Conservation (phyloP, 2,797 vertebrate genomes). For the Notamacropus eugenii region DNA sequence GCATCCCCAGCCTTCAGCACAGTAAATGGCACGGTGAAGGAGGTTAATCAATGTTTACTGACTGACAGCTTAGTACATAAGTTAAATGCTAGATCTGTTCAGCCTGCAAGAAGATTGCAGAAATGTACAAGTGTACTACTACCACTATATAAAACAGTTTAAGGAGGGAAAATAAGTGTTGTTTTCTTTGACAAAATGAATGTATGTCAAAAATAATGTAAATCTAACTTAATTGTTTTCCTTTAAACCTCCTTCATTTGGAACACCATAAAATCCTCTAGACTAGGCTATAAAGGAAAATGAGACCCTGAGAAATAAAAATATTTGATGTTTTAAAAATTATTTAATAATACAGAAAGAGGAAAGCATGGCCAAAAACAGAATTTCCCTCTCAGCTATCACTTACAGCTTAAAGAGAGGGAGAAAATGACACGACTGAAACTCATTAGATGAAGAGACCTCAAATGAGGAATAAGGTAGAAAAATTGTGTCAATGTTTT, state of each 20-base stretch:
- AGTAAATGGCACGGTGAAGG: background rate
- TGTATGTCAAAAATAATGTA: background rate
- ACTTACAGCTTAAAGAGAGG: constrained; percentile 40
- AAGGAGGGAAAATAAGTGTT: background rate
- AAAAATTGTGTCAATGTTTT: background rate
- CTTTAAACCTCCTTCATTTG: constrained; percentile 42
- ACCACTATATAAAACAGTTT: background rate
- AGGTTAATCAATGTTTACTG: background rate
- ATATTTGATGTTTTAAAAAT: constrained; percentile 7
- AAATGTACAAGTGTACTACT: background rate
- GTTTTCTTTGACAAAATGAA: background rate
- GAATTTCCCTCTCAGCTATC: constrained; percentile 45
- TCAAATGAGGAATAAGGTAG: background rate
- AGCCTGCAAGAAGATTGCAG: background rate
- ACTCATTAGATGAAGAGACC: constrained; percentile 18
- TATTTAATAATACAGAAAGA: constrained; percentile 15
- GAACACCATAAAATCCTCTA: background rate
- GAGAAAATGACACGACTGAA: constrained; percentile 47
- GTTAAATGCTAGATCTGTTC: background rate
- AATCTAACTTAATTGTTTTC: background rate
- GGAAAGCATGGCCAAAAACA: background rate
- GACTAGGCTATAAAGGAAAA: constrained; percentile 41
- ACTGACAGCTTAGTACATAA: background rate
- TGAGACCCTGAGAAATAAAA: constrained; percentile 27
- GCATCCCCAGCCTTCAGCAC: background rate